A percentile compares a stretch with the other conserved stretches of the same genome.
Evolutionary conservation across 37 sponge, comb jelly and placozoan species (phyloP).

Genomic region (Petrosia ficiformis): DNA sequence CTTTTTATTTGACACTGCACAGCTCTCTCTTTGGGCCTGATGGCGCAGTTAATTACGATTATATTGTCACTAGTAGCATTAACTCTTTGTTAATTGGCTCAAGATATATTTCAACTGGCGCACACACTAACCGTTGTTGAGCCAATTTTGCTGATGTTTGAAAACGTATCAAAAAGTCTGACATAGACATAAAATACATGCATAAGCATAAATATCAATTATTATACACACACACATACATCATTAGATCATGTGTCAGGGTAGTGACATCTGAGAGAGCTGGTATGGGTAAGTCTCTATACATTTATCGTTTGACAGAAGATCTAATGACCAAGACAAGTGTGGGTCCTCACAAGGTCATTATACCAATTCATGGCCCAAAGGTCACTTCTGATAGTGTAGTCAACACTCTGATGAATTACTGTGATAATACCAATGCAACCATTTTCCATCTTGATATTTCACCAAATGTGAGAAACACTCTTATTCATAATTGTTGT

Average conservation of each 20-base stretch:
- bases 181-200: too few relatives aligned
- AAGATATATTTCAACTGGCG: too few relatives aligned
- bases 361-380: conserved; percentile 61
- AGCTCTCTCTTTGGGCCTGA: too few relatives aligned
- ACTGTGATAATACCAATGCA: neutral
- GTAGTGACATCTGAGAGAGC: conserved; percentile 54
- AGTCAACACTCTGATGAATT: conserved; percentile 20
- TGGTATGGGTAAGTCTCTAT: conserved; percentile 80
- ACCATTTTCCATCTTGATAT: conserved; percentile 57
- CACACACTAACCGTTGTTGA: neutral
- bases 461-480: conserved; percentile 46
- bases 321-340: neutral
- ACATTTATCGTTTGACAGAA: conserved; percentile 46
- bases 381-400: conserved; percentile 38
- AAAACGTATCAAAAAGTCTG: too few relatives aligned
- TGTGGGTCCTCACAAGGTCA: neutral
- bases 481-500: too few relatives aligned
- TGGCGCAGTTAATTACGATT: too few relatives aligned
- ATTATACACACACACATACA: neutral
- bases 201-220: neutral
- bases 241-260: conserved; percentile 48
- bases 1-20: too few relatives aligned
- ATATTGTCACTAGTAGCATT: too few relatives aligned
- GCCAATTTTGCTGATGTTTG: neutral
- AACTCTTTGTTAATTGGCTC: neutral